These are phyloP conservation scores for Drosophila engyochracea DNA, from an alignment of 2,888 invertebrate species.

Conservation along the genomic window DNA sequence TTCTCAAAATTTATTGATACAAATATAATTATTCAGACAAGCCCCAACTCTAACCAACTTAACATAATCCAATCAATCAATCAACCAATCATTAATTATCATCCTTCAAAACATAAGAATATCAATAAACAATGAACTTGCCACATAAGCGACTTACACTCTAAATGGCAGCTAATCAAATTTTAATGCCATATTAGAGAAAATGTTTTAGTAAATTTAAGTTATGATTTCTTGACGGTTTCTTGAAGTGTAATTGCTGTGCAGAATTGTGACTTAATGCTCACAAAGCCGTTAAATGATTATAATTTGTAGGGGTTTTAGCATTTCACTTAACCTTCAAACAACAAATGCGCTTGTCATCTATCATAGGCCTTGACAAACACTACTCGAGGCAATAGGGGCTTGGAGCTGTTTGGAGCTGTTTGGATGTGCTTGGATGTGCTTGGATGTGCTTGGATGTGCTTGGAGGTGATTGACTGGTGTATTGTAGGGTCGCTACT, in stretches of 20 bases:
- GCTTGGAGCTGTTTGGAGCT: constrained; percentile 8
- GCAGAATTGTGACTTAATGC: constrained; percentile 43
- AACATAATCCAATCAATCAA: background rate
- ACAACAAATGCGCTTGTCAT: constrained; percentile 53
- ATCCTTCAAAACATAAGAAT: background rate
- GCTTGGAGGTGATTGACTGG: background rate
- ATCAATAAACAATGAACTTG: background rate
- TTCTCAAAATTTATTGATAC: background rate
- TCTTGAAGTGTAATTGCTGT: background rate
- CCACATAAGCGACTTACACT: background rate
- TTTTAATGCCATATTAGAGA: background rate
- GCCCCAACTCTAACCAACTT: background rate
- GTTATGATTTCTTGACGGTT: background rate
- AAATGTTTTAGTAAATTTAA: too few species aligned
- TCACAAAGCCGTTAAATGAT: constrained; percentile 70
- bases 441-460: background rate
- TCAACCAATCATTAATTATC: background rate
- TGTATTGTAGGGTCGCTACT: constrained; percentile 31
- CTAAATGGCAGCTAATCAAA: background rate
- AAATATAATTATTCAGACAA: background rate
- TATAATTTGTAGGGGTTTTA: constrained; percentile 62
- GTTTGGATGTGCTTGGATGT: constrained; percentile 10
- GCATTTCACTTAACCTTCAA: constrained; percentile 47
- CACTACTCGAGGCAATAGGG: constrained; percentile 26
- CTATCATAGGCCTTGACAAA: constrained; percentile 60